Evolutionary conservation across 2,888 invertebrate species (phyloP), one percentile per base, ranked within the genome.

Genomic region (Tetragnatha montana): DNA sequence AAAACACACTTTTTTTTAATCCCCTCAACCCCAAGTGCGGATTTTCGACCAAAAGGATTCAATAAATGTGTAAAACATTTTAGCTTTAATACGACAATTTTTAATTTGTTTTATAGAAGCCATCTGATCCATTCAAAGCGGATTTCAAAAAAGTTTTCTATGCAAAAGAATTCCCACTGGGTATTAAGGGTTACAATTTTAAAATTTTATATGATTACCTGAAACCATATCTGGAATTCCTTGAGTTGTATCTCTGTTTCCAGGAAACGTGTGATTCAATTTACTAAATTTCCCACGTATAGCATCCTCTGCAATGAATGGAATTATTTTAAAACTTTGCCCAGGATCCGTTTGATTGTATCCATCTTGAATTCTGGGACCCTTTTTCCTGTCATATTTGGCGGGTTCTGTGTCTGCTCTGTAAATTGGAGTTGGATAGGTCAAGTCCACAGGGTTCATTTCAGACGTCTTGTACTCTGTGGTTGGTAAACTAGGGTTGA

Each of bases 291-390:
- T 80, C 6, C 87, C 86, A 68, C 81, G 75, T 19, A 91, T 76
- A 1, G 91, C 91, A 89, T 91, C 91, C 49, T 89, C 80, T 10
- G 89, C 91, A n/a, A 91, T 80, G 47, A 91, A 91, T 17, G 91
- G 91, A 21, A 91, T 91, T 50, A 91, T 81, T 76, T 83, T 75
- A 19, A 76, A 90, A n/a, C 82, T 80, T 83, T 90, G 87, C 19
- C 83, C 87, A 17, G 69, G 17, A 68, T 21, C 68, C 50, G 82
- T 75, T 50, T 78, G 86, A 49, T 80, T 83, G 21, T 71, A 80
- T 21, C n/a, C n/a, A 80, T 90, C 90, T 76, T 90, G 83, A 21
- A 87, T 87, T 70, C 90, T 74, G 14, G 90, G 87, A 7, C 74
- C 87, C 49, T 90, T 90, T 51, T 79, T 90, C 60, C 51, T 71